These are phyloP conservation scores for Aphaenogaster ashmeadi DNA, from an alignment of 1,140 invertebrate species.

Conservation along the genomic window DNA sequence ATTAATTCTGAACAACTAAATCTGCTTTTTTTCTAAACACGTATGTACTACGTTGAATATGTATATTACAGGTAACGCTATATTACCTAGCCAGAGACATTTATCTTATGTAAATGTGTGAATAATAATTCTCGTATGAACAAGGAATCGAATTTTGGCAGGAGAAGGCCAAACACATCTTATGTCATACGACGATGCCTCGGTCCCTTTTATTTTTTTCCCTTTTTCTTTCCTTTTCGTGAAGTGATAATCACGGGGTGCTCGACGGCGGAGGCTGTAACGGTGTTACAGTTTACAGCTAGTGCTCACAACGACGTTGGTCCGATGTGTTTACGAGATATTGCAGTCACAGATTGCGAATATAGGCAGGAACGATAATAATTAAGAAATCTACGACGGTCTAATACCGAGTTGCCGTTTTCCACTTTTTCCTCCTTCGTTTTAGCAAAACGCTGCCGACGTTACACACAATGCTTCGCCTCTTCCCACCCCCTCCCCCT, in stretches of 20 bases:
- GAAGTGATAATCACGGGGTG: slow-evolving; percentile 19
- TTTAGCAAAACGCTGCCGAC: background rate
- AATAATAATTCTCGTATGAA: slow-evolving; percentile 11
- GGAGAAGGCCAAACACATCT: background rate
- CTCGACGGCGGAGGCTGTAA: slow-evolving; percentile 48
- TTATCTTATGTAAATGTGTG: slow-evolving; percentile 38
- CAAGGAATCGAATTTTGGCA: slow-evolving; percentile 24
- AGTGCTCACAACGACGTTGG: slow-evolving; percentile 78
- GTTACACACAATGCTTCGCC: slow-evolving; percentile 38
- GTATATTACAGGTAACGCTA: background rate
- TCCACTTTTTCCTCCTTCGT: background rate
- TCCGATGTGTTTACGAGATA: slow-evolving; percentile 74
- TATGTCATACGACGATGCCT: slow-evolving; percentile 14
- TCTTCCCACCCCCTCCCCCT: background rate
- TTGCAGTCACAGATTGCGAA: slow-evolving; percentile 77
- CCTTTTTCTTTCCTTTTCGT: slow-evolving; percentile 12
- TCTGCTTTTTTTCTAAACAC: slow-evolving; percentile 2
- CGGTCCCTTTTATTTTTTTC: background rate
- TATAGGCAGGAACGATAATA: slow-evolving; percentile 77
- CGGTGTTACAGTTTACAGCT: slow-evolving; percentile 60
- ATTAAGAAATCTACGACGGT: slow-evolving; percentile 72
- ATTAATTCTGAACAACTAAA: slow-evolving; percentile 20
- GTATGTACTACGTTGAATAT: slow-evolving; percentile 5
- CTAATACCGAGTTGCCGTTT: slow-evolving; percentile 59
- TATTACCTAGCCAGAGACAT: slow-evolving; percentile 24